Percentiles rank a stretch among this genome's conserved stretches.
Conservation (phyloP, 2,113 vertebrate genomes). For the Felis catus region F.catus_Fca126_mat1.0 CM031421.1:17868001-17868500, state of each 20-base stretch:
- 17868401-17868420: background rate
- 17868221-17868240: background rate
- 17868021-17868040: background rate
- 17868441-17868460: background rate
- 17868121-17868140: background rate
- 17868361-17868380: background rate
- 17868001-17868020: conserved; percentile 52
- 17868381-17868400: background rate
- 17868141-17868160: background rate
- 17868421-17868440: background rate
- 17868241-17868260: background rate
- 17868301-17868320: background rate
- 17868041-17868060: background rate
- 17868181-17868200: background rate
- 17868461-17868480: background rate
- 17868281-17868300: background rate
- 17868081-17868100: background rate
- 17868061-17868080: background rate
- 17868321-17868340: background rate
- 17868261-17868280: background rate
- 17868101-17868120: background rate
- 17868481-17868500: background rate
- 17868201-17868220: background rate
- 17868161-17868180: background rate
- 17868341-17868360: background rate